Conservation (phyloP, 2,888 invertebrate species). For the Chouioia cunea region DNA sequence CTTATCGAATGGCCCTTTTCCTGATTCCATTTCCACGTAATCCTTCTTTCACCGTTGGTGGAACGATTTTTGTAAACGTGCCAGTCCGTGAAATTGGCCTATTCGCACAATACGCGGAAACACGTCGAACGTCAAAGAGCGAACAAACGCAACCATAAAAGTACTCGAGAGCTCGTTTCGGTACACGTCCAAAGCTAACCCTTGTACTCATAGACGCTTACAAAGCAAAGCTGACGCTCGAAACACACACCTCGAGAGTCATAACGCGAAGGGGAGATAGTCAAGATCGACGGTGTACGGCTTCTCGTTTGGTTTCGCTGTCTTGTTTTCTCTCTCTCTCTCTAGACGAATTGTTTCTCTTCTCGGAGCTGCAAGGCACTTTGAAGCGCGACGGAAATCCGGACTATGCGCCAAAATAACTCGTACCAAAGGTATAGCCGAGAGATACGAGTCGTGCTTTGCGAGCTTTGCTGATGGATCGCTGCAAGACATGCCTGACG, state of each 20-base stretch:
- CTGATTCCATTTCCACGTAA: too few species aligned
- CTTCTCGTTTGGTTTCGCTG: slow-evolving; percentile 21
- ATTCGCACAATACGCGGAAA: too few species aligned
- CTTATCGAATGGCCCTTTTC: too few species aligned
- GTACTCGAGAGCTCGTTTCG: not conserved
- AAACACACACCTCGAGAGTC: too few species aligned
- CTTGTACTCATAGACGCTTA: too few species aligned
- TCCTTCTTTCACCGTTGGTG: too few species aligned
- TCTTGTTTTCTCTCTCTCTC: not conserved
- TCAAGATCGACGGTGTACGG: slow-evolving; percentile 17
- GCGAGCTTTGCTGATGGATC: not conserved
- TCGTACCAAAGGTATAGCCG: too few species aligned
- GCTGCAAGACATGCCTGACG: not conserved
- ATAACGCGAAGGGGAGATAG: not conserved
- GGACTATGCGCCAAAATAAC: not conserved
- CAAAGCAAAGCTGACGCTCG: not conserved
- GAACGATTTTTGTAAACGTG: too few species aligned
- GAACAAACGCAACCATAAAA: slow-evolving; percentile 18
- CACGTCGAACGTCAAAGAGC: slow-evolving; percentile 24
- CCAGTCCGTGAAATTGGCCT: too few species aligned
- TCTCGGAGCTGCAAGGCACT: not conserved
- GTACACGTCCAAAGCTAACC: not conserved
- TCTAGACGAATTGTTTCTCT: too few species aligned
- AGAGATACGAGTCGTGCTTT: not conserved
- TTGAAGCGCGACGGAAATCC: slow-evolving; percentile 34